phyloP scores from a whole-genome alignment of 2,888 invertebrate species.

The Heliconius ethilla region DNA sequence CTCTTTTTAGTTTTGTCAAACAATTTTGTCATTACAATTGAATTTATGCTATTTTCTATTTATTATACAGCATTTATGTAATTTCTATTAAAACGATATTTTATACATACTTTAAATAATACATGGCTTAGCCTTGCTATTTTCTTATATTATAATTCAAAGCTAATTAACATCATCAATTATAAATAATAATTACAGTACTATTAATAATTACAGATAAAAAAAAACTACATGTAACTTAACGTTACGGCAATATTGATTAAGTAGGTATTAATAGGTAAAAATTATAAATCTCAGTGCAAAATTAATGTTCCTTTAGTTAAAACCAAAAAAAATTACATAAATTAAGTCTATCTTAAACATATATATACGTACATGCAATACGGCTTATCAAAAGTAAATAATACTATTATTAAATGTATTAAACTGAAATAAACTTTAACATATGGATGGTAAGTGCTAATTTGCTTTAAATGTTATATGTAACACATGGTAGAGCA shows the following conservation, averaged over 20 bases:
- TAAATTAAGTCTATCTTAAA: slow-evolving; percentile 21
- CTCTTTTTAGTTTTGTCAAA: background rate
- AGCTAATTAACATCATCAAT: background rate
- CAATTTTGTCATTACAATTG: background rate
- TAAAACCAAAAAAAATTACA: background rate
- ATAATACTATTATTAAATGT: slow-evolving; percentile 26
- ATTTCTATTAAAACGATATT: background rate
- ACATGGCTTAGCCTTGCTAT: background rate
- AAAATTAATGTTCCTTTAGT: no score
- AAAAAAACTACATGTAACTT: background rate
- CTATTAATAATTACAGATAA: no score
- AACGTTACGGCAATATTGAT: background rate
- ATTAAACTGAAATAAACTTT: slow-evolving; percentile 1
- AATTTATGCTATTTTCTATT: background rate
- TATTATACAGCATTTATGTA: background rate
- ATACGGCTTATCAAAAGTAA: slow-evolving; percentile 35
- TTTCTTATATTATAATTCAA: background rate
- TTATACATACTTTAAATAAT: background rate
- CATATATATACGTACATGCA: background rate
- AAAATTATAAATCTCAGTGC: no score
- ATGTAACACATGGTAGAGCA: slow-evolving; percentile 27
- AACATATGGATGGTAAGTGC: background rate
- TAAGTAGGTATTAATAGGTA: background rate
- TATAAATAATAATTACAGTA: background rate
- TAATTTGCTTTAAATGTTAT: slow-evolving; percentile 5